Evolutionary conservation across 2,797 vertebrate genomes (phyloP).

Genomic region (Acipenser ruthenus): DNA sequence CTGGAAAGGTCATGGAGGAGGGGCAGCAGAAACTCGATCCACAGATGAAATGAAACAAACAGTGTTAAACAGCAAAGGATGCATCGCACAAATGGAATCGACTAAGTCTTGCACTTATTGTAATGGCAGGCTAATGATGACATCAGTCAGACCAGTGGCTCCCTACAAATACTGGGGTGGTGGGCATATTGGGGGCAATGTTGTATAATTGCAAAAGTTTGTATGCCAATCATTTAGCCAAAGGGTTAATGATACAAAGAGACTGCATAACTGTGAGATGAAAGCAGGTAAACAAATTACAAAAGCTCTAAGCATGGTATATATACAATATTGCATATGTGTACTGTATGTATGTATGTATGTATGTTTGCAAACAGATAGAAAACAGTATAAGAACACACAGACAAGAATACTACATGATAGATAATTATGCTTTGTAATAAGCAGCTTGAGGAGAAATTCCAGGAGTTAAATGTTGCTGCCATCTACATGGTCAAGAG

Average conservation of each 20-base stretch:
- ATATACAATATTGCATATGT: neutral
- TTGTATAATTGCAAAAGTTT: no score
- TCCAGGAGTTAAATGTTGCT: slow-evolving; percentile 56
- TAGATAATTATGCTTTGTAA: neutral
- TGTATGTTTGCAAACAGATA: neutral
- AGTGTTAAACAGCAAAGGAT: neutral
- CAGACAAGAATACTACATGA: slow-evolving; percentile 38
- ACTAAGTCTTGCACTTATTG: slow-evolving; percentile 10
- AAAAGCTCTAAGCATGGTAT: no score
- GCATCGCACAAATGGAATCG: neutral
- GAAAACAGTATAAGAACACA: slow-evolving; percentile 18
- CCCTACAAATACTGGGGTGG: neutral
- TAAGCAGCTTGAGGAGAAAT: slow-evolving; percentile 24
- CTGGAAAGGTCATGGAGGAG: slow-evolving; percentile 7
- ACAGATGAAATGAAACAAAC: slow-evolving; percentile 12
- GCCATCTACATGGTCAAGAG: slow-evolving; percentile 55
- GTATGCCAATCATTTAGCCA: no score
- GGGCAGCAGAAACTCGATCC: slow-evolving; percentile 4
- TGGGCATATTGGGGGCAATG: no score
- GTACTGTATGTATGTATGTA: no score
- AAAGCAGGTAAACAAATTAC: no score
- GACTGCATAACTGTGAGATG: no score
- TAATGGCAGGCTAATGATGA: slow-evolving; percentile 20
- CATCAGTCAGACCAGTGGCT: neutral
- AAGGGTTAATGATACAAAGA: no score